A percentile compares a stretch with the other conserved stretches of the same genome.
phyloP scores from a whole-genome alignment of 1,140 invertebrate species.

The Macrosteles quadrilineatus region DNA sequence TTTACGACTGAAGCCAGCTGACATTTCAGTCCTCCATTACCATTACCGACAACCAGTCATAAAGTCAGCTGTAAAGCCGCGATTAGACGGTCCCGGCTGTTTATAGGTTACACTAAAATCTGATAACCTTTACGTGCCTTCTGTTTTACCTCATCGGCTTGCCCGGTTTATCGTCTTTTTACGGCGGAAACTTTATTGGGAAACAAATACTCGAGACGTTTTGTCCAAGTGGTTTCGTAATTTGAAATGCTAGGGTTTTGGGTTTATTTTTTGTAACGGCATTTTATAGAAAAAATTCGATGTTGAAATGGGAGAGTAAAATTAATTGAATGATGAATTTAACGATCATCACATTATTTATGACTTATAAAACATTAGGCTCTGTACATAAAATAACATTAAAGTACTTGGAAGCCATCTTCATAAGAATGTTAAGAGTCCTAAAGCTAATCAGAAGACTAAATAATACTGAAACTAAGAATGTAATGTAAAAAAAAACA shows the following conservation, averaged over 20 bases:
- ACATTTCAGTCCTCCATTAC: not conserved
- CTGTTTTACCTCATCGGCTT: conserved; percentile 23
- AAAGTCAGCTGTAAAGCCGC: conserved; percentile 4
- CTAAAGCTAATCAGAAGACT: too few relatives aligned
- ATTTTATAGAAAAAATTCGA: not conserved
- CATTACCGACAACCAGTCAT: conserved; percentile 12
- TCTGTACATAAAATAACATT: too few relatives aligned
- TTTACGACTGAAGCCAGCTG: not conserved
- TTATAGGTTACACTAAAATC: conserved; percentile 21
- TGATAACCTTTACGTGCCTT: conserved; percentile 24
- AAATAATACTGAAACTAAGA: too few relatives aligned
- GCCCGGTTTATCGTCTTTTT: not conserved
- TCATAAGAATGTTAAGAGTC: too few relatives aligned
- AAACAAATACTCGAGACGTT: not conserved
- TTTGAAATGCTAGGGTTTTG: not conserved
- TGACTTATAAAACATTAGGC: too few relatives aligned
- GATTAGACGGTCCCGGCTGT: conserved; percentile 10
- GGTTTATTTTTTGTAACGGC: not conserved
- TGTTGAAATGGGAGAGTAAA: too few relatives aligned
- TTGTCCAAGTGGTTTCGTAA: too few relatives aligned
- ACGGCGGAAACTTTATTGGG: not conserved
- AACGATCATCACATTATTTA: too few relatives aligned
- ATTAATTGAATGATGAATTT: too few relatives aligned
- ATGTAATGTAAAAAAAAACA: too few relatives aligned
- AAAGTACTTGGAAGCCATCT: too few relatives aligned